Evolutionary conservation across 2,888 invertebrate species (phyloP).

Genomic region (Pristionchus exspectatus): DNA sequence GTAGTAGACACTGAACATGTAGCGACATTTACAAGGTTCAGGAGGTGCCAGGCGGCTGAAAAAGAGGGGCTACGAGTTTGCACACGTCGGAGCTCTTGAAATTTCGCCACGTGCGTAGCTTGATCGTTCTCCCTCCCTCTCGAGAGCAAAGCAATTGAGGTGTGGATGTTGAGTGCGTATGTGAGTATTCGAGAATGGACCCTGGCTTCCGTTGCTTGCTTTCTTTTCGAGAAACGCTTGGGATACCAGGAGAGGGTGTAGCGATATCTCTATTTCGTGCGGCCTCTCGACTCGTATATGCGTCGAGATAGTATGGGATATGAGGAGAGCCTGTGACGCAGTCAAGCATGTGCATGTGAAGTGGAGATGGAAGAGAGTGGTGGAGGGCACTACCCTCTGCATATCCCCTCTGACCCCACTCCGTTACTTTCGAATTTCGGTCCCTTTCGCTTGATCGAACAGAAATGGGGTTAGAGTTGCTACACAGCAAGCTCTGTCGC

Average conservation of each 20-base stretch:
- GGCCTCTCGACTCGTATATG: background rate
- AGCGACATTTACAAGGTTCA: background rate
- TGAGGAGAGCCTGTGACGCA: background rate
- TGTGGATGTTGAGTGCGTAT: background rate
- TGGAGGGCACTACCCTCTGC: background rate
- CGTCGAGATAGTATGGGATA: background rate
- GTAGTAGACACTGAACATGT: background rate
- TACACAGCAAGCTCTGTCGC: background rate
- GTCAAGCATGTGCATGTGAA: background rate
- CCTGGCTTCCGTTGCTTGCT: constrained; percentile 16
- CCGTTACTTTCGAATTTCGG: background rate
- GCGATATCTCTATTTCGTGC: background rate
- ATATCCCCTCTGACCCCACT: background rate
- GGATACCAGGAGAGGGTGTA: background rate
- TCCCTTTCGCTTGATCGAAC: constrained; percentile 6
- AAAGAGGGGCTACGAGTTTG: background rate
- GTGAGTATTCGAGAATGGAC: constrained; percentile 8
- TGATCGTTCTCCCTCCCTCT: background rate
- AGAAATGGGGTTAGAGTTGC: background rate
- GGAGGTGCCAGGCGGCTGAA: background rate
- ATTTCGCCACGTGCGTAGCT: constrained; percentile 8
- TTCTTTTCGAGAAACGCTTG: background rate
- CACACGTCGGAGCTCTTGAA: background rate
- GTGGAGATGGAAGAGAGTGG: background rate
- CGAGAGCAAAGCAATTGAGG: background rate